Base-by-base conservation (phyloP, 1,140 invertebrate genomes). In the Ectropis grisescens region DNA sequence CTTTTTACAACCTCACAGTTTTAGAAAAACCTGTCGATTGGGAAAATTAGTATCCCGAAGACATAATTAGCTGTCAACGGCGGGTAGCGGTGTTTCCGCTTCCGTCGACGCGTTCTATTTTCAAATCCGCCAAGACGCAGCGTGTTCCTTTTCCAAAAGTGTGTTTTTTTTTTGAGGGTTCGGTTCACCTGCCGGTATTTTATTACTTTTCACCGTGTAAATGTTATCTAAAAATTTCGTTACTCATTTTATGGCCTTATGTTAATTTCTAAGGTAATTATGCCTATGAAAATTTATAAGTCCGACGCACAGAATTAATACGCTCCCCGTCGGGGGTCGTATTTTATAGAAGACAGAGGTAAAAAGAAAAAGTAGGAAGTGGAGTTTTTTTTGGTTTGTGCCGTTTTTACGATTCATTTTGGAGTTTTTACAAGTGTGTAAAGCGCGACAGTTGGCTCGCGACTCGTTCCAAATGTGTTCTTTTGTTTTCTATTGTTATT, bases 191-290 rank as follows among this genome's bases (percentile, higher is more conserved):
- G 70, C 66, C 62, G 42, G 47, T 34, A 41, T 76, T n/a, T n/a
- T n/a, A 78, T 74, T 59, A 47, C 61, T 36, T 59, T 58, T 57
- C 56, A 55, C 50, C 50, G 53, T 62, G 59, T 70, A 68, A 65
- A 68, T 50, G 56, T 46, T 59, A 47, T 66, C 65, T 66, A 81
- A 81, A 68, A 76, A 69, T 78, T 78, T 76, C 65, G 71, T 81
- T 78, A 70, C 52, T 55, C 52, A 58, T 72, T 78, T 78, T 81
- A 78, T 78, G 58, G 58, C 61, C 48, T 64, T 76, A 81, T 81
- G 76, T 78, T 81, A 81, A 81, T 81, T 81, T 69, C 64, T 72
- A 72, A 81, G 56, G 62, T 81, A 81, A 81, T 81, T 78, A 81
- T 68, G 69, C 56, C 75, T 68, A 81, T 79, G 74, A 79, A 79